Evolutionary conservation across 2,113 vertebrate species (phyloP).

Genomic region (Porphyrio hochstetteri): DNA sequence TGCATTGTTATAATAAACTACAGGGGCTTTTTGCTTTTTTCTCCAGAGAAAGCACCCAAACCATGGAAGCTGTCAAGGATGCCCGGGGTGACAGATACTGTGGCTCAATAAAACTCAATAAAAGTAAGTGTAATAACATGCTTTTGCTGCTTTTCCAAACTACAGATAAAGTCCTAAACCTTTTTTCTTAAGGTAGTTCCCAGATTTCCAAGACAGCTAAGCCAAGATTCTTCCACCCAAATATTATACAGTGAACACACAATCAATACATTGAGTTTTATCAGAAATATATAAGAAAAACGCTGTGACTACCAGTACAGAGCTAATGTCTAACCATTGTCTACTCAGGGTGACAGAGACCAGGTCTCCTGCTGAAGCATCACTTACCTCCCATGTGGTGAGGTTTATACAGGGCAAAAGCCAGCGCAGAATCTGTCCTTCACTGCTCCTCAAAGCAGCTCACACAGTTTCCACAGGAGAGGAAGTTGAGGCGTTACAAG

Average conservation of each 20-base stretch:
- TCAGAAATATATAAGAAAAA: neutral
- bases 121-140: neutral
- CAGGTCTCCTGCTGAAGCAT: neutral
- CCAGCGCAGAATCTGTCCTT: neutral
- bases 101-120: neutral
- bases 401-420: neutral
- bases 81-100: neutral
- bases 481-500: neutral
- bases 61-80: neutral
- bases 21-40: neutral
- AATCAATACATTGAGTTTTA: neutral
- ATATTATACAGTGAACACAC: neutral
- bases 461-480: neutral
- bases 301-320: neutral
- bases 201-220: neutral
- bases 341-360: neutral
- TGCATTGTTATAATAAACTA: neutral
- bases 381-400: neutral
- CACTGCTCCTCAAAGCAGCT: neutral
- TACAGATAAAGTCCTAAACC: neutral
- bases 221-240: neutral
- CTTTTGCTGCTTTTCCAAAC: neutral
- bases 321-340: neutral
- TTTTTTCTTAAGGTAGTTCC: neutral
- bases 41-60: neutral